Percentiles rank a stretch among this genome's conserved stretches.
Conservation (phyloP, 2,113 vertebrate genomes). For the Stomatorhinus ivindoensis region DNA sequence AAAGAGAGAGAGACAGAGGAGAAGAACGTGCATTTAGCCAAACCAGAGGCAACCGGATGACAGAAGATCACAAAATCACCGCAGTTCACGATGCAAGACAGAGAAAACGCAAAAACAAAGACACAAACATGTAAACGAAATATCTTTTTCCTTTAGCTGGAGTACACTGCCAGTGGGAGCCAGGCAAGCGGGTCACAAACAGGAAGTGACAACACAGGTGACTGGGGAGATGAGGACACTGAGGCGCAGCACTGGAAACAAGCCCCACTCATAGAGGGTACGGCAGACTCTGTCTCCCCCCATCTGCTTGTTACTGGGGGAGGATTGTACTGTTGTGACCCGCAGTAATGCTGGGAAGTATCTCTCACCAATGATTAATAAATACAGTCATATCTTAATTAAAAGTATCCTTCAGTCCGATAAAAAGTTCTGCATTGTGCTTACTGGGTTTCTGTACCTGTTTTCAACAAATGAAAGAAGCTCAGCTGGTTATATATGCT, state of each 20-base stretch:
- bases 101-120: slow-evolving; percentile 39
- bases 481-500: neutral
- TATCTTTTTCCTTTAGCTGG: neutral
- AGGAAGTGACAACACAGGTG: neutral
- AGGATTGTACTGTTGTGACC: neutral
- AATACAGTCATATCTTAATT: neutral
- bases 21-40: slow-evolving; percentile 35
- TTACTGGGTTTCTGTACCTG: neutral
- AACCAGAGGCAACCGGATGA: slow-evolving; percentile 4
- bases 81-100: neutral
- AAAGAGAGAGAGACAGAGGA: slow-evolving; percentile 40
- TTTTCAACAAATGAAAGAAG: neutral
- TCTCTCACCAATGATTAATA: neutral
- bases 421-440: neutral
- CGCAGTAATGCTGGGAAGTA: neutral
- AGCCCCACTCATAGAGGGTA: neutral
- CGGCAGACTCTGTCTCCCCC: neutral
- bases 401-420: neutral
- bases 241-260: neutral
- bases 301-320: neutral
- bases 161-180: neutral
- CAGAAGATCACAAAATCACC: neutral
- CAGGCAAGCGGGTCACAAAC: slow-evolving; percentile 28
- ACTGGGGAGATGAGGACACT: neutral
- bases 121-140: slow-evolving; percentile 42